These are phyloP conservation scores for Catharus minimus DNA, from an alignment of 2,113 vertebrate genomes.

Conservation along the genomic window DNA sequence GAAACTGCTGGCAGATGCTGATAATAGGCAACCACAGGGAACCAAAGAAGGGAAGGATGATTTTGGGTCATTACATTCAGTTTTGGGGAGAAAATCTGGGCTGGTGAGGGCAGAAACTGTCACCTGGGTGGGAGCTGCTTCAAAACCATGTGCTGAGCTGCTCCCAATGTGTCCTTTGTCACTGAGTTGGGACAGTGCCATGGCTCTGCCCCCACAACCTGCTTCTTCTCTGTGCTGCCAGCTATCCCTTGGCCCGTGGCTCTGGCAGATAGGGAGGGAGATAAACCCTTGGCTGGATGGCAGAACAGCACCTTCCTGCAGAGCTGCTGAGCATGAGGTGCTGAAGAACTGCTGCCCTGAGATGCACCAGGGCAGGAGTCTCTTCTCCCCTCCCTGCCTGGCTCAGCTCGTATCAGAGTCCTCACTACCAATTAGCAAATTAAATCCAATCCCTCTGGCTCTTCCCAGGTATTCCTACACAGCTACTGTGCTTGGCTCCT, in stretches of 20 bases:
- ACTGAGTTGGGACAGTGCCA: background rate
- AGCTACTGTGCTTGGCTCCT: background rate
- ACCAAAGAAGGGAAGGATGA: background rate
- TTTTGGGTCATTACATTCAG: fast-evolving
- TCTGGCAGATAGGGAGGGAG: background rate
- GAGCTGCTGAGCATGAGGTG: background rate
- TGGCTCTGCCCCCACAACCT: background rate
- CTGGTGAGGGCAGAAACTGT: background rate
- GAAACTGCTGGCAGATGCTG: background rate
- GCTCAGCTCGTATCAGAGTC: background rate
- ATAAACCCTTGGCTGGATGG: background rate
- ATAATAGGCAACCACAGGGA: background rate
- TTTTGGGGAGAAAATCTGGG: background rate
- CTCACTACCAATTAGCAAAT: background rate
- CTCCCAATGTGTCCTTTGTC: background rate
- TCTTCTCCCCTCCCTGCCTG: background rate
- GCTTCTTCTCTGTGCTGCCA: background rate
- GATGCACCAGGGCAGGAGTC: background rate
- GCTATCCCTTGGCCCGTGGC: background rate
- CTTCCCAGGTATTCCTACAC: background rate
- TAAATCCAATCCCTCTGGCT: background rate
- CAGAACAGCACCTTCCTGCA: background rate
- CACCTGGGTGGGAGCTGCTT: background rate
- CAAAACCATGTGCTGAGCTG: background rate
- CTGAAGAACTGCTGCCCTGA: fast-evolving